These are phyloP conservation scores for Egretta garzetta DNA, from an alignment of 2,113 vertebrate genomes.

Conservation along the genomic window DNA sequence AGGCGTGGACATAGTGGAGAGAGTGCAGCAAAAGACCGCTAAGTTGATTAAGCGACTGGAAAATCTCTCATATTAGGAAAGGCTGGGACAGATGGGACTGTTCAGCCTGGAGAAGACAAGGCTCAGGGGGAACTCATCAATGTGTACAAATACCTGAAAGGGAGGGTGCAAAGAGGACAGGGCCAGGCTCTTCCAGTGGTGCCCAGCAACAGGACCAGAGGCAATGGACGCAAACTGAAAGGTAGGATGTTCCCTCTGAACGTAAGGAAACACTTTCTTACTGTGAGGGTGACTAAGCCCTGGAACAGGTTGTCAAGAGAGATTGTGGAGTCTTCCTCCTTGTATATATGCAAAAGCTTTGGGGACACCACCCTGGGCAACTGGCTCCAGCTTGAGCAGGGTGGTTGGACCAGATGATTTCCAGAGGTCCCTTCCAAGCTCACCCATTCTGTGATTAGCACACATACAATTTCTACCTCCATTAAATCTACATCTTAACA, in stretches of 20 bases:
- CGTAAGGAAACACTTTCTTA: neutral
- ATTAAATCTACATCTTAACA: neutral
- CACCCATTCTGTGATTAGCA: neutral
- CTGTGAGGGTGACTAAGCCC: neutral
- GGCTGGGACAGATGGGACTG: neutral
- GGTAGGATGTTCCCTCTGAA: neutral
- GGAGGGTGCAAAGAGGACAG: neutral
- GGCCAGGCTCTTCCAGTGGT: neutral
- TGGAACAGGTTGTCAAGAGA: neutral
- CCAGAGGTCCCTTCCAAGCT: neutral
- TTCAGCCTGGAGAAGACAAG: neutral
- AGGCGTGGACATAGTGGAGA: fast-evolving
- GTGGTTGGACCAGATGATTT: neutral
- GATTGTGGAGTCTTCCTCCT: neutral
- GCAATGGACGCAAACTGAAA: neutral
- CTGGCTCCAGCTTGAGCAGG: neutral
- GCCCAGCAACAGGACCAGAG: neutral
- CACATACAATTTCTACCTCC: neutral
- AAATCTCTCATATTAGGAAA: neutral
- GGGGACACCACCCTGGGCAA: neutral
- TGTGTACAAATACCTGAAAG: neutral
- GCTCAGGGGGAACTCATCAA: neutral
- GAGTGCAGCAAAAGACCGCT: neutral
- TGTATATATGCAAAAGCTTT: neutral
- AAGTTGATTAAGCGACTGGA: neutral